These are phyloP conservation scores for Sphecodes monilicornis DNA, from an alignment of 2,888 invertebrate species.

Conservation along the genomic window DNA sequence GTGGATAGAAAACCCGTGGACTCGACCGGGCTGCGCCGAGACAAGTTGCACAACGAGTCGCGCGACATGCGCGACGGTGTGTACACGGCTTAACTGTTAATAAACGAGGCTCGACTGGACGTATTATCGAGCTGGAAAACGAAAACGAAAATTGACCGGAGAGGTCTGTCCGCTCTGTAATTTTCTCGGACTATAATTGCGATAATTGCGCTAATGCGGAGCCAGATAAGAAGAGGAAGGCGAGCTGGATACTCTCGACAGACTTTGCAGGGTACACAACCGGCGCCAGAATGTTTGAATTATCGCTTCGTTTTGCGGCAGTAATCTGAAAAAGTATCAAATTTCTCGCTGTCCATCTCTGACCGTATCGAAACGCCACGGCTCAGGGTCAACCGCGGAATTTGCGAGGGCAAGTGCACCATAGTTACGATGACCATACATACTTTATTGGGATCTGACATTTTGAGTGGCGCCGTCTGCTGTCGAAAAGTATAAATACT, in stretches of 20 bases:
- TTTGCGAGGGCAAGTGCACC: neutral
- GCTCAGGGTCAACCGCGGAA: neutral
- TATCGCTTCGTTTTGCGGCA: neutral
- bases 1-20: neutral
- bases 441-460: too few species aligned
- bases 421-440: neutral
- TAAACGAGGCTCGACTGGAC: neutral
- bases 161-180: neutral
- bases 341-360: conserved; percentile 11
- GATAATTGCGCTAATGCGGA: conserved; percentile 18
- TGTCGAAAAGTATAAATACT: too few species aligned
- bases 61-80: neutral
- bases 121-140: conserved; percentile 19
- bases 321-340: neutral
- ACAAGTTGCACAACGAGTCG: neutral
- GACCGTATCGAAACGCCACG: neutral
- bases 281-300: neutral
- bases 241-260: neutral
- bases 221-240: conserved; percentile 1
- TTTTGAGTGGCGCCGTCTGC: too few species aligned
- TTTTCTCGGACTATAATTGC: neutral
- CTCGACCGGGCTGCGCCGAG: neutral
- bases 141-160: conserved; percentile 19
- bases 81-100: conserved; percentile 10
- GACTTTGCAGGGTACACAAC: neutral